Percentiles rank a stretch among this genome's conserved stretches.
These are phyloP conservation scores for Vidua chalybeata DNA, from an alignment of 2,113 vertebrate species.

Conservation along the genomic window DNA sequence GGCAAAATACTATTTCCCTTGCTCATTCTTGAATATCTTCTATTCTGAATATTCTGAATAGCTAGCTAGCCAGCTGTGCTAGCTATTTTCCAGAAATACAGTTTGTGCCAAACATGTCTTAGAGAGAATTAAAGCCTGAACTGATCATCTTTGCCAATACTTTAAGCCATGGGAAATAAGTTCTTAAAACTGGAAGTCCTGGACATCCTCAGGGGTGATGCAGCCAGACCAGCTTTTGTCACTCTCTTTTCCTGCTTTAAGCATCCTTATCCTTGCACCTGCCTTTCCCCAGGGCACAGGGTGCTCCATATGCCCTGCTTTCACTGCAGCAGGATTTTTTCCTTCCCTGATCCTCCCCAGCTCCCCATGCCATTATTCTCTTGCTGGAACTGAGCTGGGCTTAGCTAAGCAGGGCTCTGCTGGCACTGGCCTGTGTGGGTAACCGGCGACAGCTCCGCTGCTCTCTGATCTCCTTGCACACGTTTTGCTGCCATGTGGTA, in stretches of 20 bases:
- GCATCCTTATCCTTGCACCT: not conserved
- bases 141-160: not conserved
- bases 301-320: not conserved
- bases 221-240: not conserved
- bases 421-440: not conserved
- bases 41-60: too few species aligned
- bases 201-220: not conserved
- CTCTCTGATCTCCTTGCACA: not conserved
- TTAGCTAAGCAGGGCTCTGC: not conserved
- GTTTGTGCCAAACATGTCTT: not conserved
- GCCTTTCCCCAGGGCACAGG: not conserved
- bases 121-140: not conserved
- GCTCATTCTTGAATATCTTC: not conserved
- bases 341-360: not conserved
- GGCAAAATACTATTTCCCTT: not conserved
- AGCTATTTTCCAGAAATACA: not conserved
- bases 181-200: not conserved
- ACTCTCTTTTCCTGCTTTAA: not conserved
- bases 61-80: not conserved
- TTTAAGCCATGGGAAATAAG: not conserved
- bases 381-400: not conserved
- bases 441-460: fast-evolving
- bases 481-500: not conserved
- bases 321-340: not conserved
- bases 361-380: not conserved